Conservation (phyloP, 2,113 vertebrate species). For the Zosterops lateralis region DNA sequence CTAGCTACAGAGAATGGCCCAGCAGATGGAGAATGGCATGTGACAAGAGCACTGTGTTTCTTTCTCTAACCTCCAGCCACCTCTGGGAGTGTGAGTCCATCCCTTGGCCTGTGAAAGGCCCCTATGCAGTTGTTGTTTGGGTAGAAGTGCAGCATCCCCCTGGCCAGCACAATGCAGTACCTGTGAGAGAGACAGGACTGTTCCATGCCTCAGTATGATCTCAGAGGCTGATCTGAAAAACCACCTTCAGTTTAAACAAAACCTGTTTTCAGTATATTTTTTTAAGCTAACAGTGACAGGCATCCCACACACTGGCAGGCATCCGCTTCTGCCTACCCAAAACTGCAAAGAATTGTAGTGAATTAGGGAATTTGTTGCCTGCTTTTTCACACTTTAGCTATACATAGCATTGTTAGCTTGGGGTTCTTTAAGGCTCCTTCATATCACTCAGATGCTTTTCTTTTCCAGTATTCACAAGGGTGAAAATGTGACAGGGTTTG, state of each 20-base stretch:
- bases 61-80: neutral
- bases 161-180: rapidly evolving
- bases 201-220: rapidly evolving
- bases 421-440: neutral
- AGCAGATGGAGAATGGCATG: neutral
- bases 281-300: neutral
- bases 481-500: neutral
- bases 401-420: neutral
- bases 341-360: neutral
- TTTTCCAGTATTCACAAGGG: neutral
- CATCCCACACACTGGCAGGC: neutral
- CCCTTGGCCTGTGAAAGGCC: neutral
- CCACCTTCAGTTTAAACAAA: neutral
- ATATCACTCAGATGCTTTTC: neutral
- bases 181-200: neutral
- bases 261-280: neutral
- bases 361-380: slow-evolving; percentile 12
- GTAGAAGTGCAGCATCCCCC: too few relatives aligned
- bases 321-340: neutral
- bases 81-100: neutral
- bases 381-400: neutral
- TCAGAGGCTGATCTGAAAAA: neutral
- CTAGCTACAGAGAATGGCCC: neutral
- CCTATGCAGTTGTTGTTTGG: rapidly evolving
- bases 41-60: neutral